Evolutionary conservation across 2,888 invertebrate species (phyloP), one percentile per base, ranked within the genome.

Genomic region (Synanthedon myopaeformis): DNA sequence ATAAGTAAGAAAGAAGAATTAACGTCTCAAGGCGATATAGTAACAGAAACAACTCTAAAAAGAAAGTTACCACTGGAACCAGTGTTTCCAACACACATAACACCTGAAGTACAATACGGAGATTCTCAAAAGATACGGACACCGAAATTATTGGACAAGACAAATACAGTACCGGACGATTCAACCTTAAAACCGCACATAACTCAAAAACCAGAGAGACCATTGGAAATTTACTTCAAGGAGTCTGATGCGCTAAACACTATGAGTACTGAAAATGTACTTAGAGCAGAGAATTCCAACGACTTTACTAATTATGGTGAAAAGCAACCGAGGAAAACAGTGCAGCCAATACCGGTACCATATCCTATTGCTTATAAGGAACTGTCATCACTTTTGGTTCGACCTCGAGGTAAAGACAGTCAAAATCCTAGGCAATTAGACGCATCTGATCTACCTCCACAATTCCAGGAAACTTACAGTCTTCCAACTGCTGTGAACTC

Each of bases 31-130:
- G 45, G 45, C 45, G 73, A 76, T 49, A 61, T 66, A 41, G 64
- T 65, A 28, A 65, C 69, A 53, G 72, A 74, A 56, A 61, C 61
- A 28, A 68, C 54, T 52, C 58, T 61, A 11, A 70, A 69, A 57
- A 75, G 66, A 57, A 76, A 74, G 59, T 60, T 76, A 45, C 81
- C 80, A 8, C 61, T 77, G 51, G 68, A 74, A 48, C 88, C 88
- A 13, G 73, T 88, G 10, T 89, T 79, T 59, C 88, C 88, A 4
- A 70, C 72, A 42, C 81, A 85, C 57, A 70, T 89, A 17, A 69
- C 79, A 23, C 88, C 84, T n/a, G 88, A 88, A 67, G 86, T 89
- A 1, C 88, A 88, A 65, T 89, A 89, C 56, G 88, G 88, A 17
- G 88, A 87, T 56, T 58, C 70, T 4, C 79, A 82, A 13, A 82